Percentiles rank a stretch among this genome's conserved stretches.
Conservation (phyloP, 2,113 vertebrate genomes). For the Dromas ardeola region DNA sequence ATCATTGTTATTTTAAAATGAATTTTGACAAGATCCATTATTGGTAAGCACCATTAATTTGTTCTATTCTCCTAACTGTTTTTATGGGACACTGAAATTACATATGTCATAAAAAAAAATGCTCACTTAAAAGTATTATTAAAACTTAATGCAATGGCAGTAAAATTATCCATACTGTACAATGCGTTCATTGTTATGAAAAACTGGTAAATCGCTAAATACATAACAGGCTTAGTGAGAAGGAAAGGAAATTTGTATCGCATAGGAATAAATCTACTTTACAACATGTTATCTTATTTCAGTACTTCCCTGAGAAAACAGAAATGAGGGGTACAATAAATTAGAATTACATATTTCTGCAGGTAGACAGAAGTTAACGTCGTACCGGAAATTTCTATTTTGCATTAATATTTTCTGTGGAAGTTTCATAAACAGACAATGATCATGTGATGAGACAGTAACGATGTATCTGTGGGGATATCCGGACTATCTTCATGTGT, state of each 20-base stretch:
- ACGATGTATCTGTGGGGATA: background rate
- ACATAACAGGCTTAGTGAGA: background rate
- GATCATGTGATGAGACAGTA: background rate
- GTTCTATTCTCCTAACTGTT: background rate
- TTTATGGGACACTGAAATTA: conserved; percentile 27
- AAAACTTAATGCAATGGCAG: conserved; percentile 41
- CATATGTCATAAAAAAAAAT: background rate
- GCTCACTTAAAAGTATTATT: conserved; percentile 30
- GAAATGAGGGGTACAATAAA: background rate
- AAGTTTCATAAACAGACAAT: background rate
- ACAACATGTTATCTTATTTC: background rate
- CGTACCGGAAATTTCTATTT: background rate
- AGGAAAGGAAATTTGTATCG: background rate
- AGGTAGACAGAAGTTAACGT: background rate
- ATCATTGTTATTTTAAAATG: conserved; percentile 22
- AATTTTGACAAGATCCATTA: conserved; percentile 40
- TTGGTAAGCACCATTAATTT: conserved; percentile 38
- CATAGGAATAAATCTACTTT: background rate
- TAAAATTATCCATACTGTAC: conserved; percentile 18
- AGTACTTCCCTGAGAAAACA: background rate
- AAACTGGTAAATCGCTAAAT: conserved; percentile 19
- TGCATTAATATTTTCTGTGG: background rate
- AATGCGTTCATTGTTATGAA: conserved; percentile 9
- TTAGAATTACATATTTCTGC: background rate
- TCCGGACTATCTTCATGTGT: background rate